A percentile compares a stretch with the other conserved stretches of the same genome.
Evolutionary conservation across 2,888 invertebrate genomes (phyloP).

Genomic region (Peribatodes rhomboidaria): DNA sequence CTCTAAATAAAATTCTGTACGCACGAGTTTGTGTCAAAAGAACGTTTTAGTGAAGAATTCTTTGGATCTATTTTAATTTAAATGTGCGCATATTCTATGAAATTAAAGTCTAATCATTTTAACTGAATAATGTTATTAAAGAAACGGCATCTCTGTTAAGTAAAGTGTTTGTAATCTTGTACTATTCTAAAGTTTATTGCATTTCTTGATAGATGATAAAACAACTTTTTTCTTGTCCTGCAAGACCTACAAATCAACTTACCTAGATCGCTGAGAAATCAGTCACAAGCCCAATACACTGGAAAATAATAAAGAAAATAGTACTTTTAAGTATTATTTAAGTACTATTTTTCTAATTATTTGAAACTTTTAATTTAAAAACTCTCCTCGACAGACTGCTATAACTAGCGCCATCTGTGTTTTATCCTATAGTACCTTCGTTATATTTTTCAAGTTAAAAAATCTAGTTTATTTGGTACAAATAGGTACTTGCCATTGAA

Average conservation of each 20-base stretch:
- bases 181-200: too few species aligned
- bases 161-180: neutral
- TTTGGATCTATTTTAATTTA: slow-evolving; percentile 43
- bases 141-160: neutral
- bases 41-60: slow-evolving; percentile 47
- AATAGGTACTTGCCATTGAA: neutral
- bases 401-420: neutral
- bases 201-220: too few species aligned
- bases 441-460: neutral
- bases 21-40: slow-evolving; percentile 58
- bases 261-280: too few species aligned
- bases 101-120: slow-evolving; percentile 2
- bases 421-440: neutral
- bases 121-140: neutral
- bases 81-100: slow-evolving; percentile 12
- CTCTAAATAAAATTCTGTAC: slow-evolving; percentile 72
- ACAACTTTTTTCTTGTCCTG: too few species aligned
- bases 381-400: neutral
- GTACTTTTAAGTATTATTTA: too few species aligned
- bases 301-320: too few species aligned
- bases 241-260: too few species aligned
- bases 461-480: too few species aligned
- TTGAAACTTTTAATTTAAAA: too few species aligned
- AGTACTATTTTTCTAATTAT: too few species aligned
- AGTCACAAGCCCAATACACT: too few species aligned